These are phyloP conservation scores for Plagodis dolabraria DNA, from an alignment of 2,888 invertebrate genomes.

Conservation along the genomic window DNA sequence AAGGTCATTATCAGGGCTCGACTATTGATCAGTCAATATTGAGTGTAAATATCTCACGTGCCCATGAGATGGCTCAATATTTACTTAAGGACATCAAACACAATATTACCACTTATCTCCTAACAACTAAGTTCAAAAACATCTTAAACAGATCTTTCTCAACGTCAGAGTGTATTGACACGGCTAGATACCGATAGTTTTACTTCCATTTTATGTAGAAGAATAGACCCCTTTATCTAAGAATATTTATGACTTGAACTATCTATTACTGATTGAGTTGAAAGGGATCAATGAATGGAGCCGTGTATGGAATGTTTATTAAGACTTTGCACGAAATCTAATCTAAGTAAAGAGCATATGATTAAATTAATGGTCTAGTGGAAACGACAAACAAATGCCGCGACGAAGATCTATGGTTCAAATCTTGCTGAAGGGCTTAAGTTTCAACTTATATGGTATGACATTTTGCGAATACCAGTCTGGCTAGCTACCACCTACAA, in stretches of 20 bases:
- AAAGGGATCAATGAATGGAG: slow-evolving; percentile 53
- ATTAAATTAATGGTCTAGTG: too few relatives aligned
- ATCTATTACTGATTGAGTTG: slow-evolving; percentile 59
- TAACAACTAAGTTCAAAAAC: slow-evolving; percentile 75
- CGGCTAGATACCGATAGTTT: slow-evolving; percentile 60
- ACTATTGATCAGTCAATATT: slow-evolving; percentile 78
- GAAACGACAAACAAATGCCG: too few relatives aligned
- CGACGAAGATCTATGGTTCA: too few relatives aligned
- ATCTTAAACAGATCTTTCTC: slow-evolving; percentile 62
- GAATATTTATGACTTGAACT: slow-evolving; percentile 62
- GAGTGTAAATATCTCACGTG: slow-evolving; percentile 80
- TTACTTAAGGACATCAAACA: slow-evolving; percentile 77
- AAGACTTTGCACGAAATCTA: slow-evolving; percentile 43
- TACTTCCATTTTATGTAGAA: slow-evolving; percentile 61
- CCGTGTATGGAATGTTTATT: slow-evolving; percentile 52
- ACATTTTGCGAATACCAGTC: too few relatives aligned
- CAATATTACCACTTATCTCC: slow-evolving; percentile 82
- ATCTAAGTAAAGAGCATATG: slow-evolving; percentile 13
- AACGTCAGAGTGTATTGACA: slow-evolving; percentile 59
- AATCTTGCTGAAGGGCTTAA: too few relatives aligned
- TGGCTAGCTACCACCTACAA: too few relatives aligned
- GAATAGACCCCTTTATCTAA: slow-evolving; percentile 59
- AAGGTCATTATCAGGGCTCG: slow-evolving; percentile 69
- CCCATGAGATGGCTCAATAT: slow-evolving; percentile 76
- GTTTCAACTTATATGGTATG: too few relatives aligned